A percentile compares a stretch with the other conserved stretches of the same genome.
These are phyloP conservation scores for Nansenia antarctica DNA, from an alignment of 2,113 vertebrate genomes.

Conservation along the genomic window DNA sequence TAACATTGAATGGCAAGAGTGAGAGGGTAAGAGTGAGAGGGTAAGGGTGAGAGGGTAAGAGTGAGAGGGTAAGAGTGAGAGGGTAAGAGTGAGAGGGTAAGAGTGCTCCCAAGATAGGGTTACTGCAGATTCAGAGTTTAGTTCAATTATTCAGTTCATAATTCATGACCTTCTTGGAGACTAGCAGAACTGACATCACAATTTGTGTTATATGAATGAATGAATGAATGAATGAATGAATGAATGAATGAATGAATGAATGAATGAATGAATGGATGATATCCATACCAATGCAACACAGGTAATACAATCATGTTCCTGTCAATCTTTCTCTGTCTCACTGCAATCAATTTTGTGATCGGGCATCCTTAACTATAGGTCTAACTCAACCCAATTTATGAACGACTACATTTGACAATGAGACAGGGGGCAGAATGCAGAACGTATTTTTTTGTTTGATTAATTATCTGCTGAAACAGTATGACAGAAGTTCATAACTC, in stretches of 20 bases:
- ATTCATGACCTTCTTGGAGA: neutral
- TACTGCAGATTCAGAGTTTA: neutral
- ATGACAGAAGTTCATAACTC: neutral
- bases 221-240: no score
- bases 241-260: no score
- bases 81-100: slow-evolving; percentile 26
- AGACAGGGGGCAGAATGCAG: no score
- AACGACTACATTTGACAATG: no score
- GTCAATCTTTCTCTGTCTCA: neutral
- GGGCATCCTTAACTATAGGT: neutral
- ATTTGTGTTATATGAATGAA: no score
- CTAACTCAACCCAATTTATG: no score
- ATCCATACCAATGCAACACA: no score
- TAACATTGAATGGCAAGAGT: slow-evolving; percentile 60
- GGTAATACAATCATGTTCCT: no score
- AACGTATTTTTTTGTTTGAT: no score
- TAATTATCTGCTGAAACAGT: neutral
- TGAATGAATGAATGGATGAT: no score
- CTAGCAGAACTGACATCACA: neutral
- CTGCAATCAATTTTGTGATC: neutral
- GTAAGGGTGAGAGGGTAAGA: slow-evolving; percentile 39
- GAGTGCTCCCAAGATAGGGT: neutral
- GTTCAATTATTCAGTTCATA: neutral
- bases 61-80: slow-evolving; percentile 42
- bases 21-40: slow-evolving; percentile 38